phyloP scores from a whole-genome alignment of 1,140 invertebrate species.

The Brevipalpus yothersi region DNA sequence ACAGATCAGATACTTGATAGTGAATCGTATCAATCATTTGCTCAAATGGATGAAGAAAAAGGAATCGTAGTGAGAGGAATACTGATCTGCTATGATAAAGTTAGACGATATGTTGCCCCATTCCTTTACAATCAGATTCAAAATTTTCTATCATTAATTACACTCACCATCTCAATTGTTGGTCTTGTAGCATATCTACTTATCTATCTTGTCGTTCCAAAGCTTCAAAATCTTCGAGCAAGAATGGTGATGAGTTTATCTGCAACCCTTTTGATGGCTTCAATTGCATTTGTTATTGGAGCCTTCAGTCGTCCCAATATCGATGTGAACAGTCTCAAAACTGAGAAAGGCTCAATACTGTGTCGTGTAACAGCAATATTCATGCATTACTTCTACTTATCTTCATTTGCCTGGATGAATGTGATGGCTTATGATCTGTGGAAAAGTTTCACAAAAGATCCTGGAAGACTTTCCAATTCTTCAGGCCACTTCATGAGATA shows the following conservation, averaged over 20 bases:
- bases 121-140: neutral
- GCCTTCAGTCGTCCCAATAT: neutral
- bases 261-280: neutral
- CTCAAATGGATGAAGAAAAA: neutral
- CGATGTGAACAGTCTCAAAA: neutral
- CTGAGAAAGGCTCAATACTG: neutral
- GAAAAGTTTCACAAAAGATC: slow-evolving; percentile 37
- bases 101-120: neutral
- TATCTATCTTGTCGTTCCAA: neutral
- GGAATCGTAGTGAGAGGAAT: neutral
- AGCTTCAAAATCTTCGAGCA: neutral
- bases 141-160: neutral
- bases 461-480: neutral
- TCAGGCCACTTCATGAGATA: slow-evolving; percentile 13
- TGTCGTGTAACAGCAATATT: slow-evolving; percentile 37
- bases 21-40: neutral
- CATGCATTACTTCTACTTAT: slow-evolving; percentile 76
- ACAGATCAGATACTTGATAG: neutral
- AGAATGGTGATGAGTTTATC: neutral
- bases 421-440: slow-evolving; percentile 88
- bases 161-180: neutral
- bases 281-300: neutral
- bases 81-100: neutral
- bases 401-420: slow-evolving; percentile 87
- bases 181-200: neutral